Evolutionary conservation across 2,113 vertebrate species (phyloP), one percentile per base, ranked within the genome.

Genomic region (Mystacornis crossleyi): DNA sequence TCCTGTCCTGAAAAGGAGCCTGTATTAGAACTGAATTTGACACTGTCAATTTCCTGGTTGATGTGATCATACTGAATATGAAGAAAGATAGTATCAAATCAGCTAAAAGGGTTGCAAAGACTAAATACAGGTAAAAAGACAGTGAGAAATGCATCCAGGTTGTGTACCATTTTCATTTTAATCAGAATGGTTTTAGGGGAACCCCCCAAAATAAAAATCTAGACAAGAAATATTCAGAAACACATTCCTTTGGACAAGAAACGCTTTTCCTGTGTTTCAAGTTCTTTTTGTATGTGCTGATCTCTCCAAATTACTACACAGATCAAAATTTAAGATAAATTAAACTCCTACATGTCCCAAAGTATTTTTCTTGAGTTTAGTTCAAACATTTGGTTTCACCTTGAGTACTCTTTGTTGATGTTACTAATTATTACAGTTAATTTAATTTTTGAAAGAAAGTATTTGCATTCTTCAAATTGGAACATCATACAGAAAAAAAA

Each of bases 381-480:
- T 36, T 92, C 36, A 70, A 77, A 66, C 18, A 13, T 47, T 69
- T 83, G 10, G 13, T 86, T 93, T 88, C 33, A 26, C 25, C 53
- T 85, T 80, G 34, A 38, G 10, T 34, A 40, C 1, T 81, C 28
- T 38, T 81, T 80, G 19, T 78, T 80, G 50, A 75, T 45, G 16
- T 15, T 69, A 25, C 5, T 85, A 64, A 69, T 62, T 67, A 66
- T 43, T 45, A 72, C 5, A 69, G 36, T 71, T 14, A 79, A 51
- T 80, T 83, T 70, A 69, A 69, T 62, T 73, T 92, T 88, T 90
- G 33, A 40, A 90, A 65, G 5, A 65, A 77, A 54, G 12, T n/a
- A 26, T 70, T 64, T 84, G 2, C 29, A 55, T 55, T 53, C 23
- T 17, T 86, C 17, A 88, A 83, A 79, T 28, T 61, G 10, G 31